Conservation (phyloP, 2,113 vertebrate genomes). For the Actinemys pallida region DNA sequence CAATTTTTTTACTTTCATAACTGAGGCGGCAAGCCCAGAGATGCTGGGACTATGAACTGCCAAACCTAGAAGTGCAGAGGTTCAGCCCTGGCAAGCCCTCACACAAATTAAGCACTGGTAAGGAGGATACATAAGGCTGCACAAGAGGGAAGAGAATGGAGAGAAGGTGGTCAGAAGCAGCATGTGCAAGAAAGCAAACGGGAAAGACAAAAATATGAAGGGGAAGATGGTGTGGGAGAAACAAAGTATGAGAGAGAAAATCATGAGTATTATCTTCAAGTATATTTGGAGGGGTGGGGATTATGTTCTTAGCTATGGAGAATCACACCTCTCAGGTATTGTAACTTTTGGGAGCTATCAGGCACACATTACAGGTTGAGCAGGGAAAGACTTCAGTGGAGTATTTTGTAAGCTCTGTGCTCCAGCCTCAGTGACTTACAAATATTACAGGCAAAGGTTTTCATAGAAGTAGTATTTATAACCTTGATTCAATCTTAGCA, state of each 20-base stretch:
- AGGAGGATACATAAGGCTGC: background rate
- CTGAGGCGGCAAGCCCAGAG: no score
- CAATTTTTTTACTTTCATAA: no score
- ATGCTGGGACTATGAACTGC: no score
- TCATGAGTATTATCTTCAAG: background rate
- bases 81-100: no score
- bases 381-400: background rate
- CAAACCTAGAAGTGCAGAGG: no score
- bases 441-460: background rate
- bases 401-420: background rate
- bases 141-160: background rate
- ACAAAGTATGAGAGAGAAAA: background rate
- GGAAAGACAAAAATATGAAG: background rate
- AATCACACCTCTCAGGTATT: background rate
- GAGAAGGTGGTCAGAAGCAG: background rate
- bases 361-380: background rate
- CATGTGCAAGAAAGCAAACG: background rate
- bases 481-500: rapidly evolving
- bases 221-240: background rate
- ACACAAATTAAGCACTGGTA: background rate
- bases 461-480: background rate
- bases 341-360: background rate
- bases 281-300: background rate
- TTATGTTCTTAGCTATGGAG: background rate
- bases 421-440: rapidly evolving